Base-by-base conservation (phyloP, 1,140 invertebrate species). In the Trypoxylus dichotomus region DNA sequence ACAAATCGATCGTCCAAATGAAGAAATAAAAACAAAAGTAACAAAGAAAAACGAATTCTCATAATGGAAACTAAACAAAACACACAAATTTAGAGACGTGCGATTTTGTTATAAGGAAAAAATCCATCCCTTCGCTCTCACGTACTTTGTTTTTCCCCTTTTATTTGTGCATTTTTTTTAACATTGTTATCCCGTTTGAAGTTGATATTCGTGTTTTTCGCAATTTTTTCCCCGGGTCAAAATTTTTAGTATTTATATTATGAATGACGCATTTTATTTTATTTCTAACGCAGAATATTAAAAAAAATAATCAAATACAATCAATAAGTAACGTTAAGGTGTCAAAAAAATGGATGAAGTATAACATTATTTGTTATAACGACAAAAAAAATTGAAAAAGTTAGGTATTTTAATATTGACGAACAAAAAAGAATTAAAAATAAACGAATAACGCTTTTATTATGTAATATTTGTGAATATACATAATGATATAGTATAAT, bases 401-500 rank as follows among this genome's bases (percentile, higher is more conserved):
- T 68, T 24, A 68, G 60, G 11, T 68, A 68, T 68, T 68, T 68
- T 27, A 68, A 68, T 27, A 68, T 27, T 27, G 21, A 58, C 15
- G 15, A 58, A 58, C 15, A 19, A 21, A 58, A 3, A 13, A 58
- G 15, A 68, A 29, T n/a, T n/a, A n/a, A n/a, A n/a, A n/a, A n/a
- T n/a, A n/a, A n/a, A n/a, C n/a, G n/a, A n/a, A n/a, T n/a, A 27
- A 68, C 24, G 60, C 60, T 68, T 68, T 68, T 27, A 68, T 68
- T 68, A 68, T 68, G 60, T 68, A 68, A 68, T 68, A 68, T 27
- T 24, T 68, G 60, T 68, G 60, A 68, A 68, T 68, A 68, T 68
- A 68, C 27, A 68, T 68, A 68, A 63, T 41, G 11, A 60, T 60
- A 60, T 60, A 60, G n/a, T 68, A 68, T 54, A 2, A 37, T 21